Percentiles rank a stretch among this genome's conserved stretches.
These are phyloP conservation scores for Acridotheres tristis DNA, from an alignment of 2,797 vertebrate species.

Conservation along the genomic window DNA sequence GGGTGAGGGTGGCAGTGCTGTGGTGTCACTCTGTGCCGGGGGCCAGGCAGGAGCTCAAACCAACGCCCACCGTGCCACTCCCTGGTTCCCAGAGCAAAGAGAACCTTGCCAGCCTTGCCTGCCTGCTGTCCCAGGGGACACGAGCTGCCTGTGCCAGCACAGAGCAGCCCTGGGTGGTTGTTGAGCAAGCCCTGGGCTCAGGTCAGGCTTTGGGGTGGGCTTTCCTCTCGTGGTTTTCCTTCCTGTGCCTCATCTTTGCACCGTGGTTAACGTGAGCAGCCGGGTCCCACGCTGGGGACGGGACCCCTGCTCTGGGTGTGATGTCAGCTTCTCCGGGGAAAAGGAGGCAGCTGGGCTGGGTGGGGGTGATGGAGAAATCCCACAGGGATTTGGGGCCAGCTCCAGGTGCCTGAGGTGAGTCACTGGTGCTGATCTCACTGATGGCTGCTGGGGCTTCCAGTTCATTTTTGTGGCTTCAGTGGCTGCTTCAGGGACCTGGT, in stretches of 20 bases:
- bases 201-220: background rate
- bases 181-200: background rate
- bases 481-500: background rate
- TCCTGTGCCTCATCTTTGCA: background rate
- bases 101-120: background rate
- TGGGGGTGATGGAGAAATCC: background rate
- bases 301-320: accelerated
- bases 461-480: background rate
- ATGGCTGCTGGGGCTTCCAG: background rate
- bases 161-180: accelerated
- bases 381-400: background rate
- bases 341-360: background rate
- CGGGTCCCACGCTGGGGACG: accelerated
- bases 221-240: background rate
- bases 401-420: accelerated
- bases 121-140: background rate
- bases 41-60: accelerated
- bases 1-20: background rate
- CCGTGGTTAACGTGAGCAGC: background rate
- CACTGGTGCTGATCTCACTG: accelerated
- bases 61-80: accelerated
- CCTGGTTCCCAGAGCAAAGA: background rate
- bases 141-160: background rate
- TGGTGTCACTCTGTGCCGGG: background rate
- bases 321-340: accelerated